Evolutionary conservation across 2,113 vertebrate species (phyloP).

Genomic region (Chloropsis cyanopogon): DNA sequence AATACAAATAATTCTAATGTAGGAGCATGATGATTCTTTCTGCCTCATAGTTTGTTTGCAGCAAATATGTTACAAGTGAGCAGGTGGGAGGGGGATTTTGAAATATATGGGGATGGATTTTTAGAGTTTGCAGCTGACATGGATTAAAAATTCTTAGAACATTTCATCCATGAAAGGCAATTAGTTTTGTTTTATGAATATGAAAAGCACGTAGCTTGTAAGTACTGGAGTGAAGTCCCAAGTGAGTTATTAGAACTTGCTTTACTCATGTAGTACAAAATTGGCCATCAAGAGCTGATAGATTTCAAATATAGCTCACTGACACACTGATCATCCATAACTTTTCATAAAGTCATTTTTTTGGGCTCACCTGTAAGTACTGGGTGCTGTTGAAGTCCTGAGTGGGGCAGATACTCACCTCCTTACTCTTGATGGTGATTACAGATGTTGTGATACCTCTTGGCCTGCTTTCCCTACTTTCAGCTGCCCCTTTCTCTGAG

Average conservation of each 20-base stretch:
- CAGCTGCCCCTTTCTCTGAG: neutral
- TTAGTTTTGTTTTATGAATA: conserved; percentile 73
- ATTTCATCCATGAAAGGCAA: conserved; percentile 72
- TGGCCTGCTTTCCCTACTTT: neutral
- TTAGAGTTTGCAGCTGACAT: conserved; percentile 57
- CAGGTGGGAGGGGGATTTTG: conserved; percentile 23
- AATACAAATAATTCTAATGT: neutral
- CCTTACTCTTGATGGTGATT: neutral
- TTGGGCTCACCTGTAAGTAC: neutral
- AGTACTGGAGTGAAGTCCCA: conserved; percentile 66
- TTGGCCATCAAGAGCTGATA: conserved; percentile 67
- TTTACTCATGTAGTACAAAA: conserved; percentile 70
- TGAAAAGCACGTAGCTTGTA: conserved; percentile 70
- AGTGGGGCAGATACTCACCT: neutral
- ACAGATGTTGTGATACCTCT: neutral
- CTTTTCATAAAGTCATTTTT: conserved; percentile 10
- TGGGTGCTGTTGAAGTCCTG: neutral
- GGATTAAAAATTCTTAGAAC: conserved; percentile 67
- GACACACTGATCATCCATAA: conserved; percentile 51
- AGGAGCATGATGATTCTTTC: neutral
- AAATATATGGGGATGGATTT: conserved; percentile 30
- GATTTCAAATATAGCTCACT: conserved; percentile 60
- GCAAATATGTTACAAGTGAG: conserved; percentile 27
- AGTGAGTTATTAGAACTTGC: conserved; percentile 69
- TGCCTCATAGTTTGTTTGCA: conserved; percentile 10